A percentile compares a stretch with the other conserved stretches of the same genome.
Conservation (phyloP, 2,113 vertebrate species). For the Nothoprocta pentlandii region DNA sequence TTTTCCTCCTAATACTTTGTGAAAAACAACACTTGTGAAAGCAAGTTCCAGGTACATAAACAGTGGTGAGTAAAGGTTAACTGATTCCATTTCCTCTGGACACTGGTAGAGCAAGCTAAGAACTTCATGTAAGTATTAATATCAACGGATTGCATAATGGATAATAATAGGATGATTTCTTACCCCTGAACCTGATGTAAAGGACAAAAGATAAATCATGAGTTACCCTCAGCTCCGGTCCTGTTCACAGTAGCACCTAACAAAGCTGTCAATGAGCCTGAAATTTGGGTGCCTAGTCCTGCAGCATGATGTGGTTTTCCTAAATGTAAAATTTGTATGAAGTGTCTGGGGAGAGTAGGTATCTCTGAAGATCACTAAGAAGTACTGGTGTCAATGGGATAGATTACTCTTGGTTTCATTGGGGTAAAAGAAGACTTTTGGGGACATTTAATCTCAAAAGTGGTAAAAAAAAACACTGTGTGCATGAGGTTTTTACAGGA, state of each 20-base stretch:
- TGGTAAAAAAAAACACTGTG: not conserved
- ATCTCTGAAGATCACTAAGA: not conserved
- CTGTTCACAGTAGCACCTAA: not conserved
- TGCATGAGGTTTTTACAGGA: not conserved
- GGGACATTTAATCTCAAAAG: not conserved
- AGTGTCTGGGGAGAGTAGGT: not conserved
- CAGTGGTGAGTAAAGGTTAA: not conserved
- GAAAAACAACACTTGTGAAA: not conserved
- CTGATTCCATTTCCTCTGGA: not conserved
- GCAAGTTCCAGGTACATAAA: not conserved
- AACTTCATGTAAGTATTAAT: slow-evolving; percentile 5
- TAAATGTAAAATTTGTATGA: not conserved
- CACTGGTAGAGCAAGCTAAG: not conserved
- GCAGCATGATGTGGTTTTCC: not conserved
- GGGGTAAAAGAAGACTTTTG: not conserved
- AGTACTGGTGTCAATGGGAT: not conserved
- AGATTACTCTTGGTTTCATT: not conserved
- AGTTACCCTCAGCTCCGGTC: not conserved
- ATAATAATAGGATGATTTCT: not conserved
- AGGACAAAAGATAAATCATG: not conserved
- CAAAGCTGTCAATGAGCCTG: not conserved
- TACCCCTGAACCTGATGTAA: not conserved
- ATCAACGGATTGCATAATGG: slow-evolving; percentile 10
- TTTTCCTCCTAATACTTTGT: not conserved
- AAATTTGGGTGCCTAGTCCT: not conserved